phyloP scores from a whole-genome alignment of 37 sponge, comb jelly and placozoan genomes.

The Halichondria panicea region DNA sequence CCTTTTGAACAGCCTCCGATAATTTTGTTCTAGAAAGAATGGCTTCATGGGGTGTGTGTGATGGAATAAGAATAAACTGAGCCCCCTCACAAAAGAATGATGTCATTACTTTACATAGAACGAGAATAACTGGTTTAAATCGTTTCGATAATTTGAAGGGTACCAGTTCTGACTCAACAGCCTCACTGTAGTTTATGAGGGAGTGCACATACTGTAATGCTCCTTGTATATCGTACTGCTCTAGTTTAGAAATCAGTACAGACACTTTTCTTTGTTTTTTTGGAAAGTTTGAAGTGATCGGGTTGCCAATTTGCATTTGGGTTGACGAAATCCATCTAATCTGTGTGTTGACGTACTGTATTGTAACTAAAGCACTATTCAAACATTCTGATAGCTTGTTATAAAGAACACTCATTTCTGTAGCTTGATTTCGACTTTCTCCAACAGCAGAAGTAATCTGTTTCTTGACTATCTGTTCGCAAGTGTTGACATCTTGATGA shows the following conservation, averaged over 20 bases:
- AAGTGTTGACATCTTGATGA: neutral
- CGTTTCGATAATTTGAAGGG: no score
- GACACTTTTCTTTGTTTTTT: neutral
- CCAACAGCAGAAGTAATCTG: neutral
- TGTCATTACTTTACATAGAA: slow-evolving; percentile 30
- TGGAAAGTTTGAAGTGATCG: slow-evolving; percentile 23
- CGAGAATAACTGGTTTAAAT: neutral
- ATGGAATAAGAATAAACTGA: neutral
- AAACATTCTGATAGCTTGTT: neutral
- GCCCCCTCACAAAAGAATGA: slow-evolving; percentile 10
- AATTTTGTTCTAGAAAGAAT: neutral
- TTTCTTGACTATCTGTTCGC: neutral
- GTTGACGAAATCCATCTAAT: neutral
- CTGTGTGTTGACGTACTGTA: neutral
- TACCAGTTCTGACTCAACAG: no score
- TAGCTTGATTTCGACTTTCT: neutral
- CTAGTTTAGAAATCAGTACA: neutral
- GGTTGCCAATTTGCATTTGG: slow-evolving; percentile 15
- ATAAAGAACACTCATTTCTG: neutral
- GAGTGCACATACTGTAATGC: slow-evolving; percentile 9
- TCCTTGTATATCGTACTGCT: slow-evolving; percentile 14
- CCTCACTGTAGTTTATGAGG: neutral
- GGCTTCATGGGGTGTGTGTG: neutral
- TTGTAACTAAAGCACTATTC: neutral
- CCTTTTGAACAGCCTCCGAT: slow-evolving; percentile 3